Conservation (phyloP, 1,140 invertebrate genomes). For the Galleria mellonella region DNA sequence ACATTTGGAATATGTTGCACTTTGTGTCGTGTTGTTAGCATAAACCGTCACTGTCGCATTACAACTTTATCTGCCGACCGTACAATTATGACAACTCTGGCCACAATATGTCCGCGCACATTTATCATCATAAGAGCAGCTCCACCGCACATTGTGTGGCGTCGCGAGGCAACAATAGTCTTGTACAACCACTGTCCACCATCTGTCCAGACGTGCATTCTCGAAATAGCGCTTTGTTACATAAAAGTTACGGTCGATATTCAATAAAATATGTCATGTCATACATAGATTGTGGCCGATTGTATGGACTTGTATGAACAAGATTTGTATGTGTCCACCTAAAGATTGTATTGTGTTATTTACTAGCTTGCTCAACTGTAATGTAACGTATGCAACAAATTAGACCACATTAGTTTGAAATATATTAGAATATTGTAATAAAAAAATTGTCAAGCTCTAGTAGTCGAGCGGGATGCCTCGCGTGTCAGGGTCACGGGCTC, state of each 20-base stretch:
- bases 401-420: neutral
- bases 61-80: slow-evolving; percentile 20
- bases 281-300: too few species aligned
- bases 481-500: too few species aligned
- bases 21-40: too few species aligned
- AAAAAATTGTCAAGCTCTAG: too few species aligned
- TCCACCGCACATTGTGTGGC: slow-evolving; percentile 13
- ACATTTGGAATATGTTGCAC: too few species aligned
- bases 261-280: too few species aligned
- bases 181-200: neutral
- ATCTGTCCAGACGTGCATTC: slow-evolving; percentile 1
- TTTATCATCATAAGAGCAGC: slow-evolving; percentile 62
- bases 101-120: slow-evolving; percentile 44
- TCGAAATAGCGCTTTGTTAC: too few species aligned
- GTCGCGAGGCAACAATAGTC: slow-evolving; percentile 6
- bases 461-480: too few species aligned
- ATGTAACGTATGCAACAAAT: neutral
- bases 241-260: too few species aligned
- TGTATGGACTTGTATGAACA: neutral
- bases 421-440: too few species aligned
- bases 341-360: slow-evolving; percentile 4
- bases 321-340: slow-evolving; percentile 2
- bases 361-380: slow-evolving; percentile 1
- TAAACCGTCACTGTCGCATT: too few species aligned
- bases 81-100: slow-evolving; percentile 22